A percentile compares a stretch with the other conserved stretches of the same genome.
Conservation (phyloP, 2,113 vertebrate genomes). For the Syngnathus scovelli region DNA sequence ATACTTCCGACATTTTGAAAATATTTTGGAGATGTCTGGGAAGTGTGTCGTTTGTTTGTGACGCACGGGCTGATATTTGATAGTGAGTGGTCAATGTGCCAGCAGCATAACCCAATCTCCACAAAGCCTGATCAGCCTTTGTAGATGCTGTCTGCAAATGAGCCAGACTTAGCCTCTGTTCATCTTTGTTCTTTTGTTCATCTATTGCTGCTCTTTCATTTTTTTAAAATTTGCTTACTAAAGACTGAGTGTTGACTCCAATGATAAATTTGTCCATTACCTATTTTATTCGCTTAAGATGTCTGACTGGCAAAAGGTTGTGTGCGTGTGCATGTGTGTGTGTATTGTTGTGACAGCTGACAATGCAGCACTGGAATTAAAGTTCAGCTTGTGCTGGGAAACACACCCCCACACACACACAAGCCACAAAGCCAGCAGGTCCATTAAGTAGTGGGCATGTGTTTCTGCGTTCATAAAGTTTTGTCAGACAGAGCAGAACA, state of each 20-base stretch:
- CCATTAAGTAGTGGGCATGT: conserved; percentile 13
- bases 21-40: conserved; percentile 1
- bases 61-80: neutral
- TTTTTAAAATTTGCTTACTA: neutral
- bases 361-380: conserved; percentile 61
- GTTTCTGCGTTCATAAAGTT: conserved; percentile 19
- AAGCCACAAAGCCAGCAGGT: conserved; percentile 20
- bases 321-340: conserved; percentile 9
- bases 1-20: conserved; percentile 18
- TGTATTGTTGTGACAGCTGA: conserved; percentile 59
- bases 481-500: conserved; percentile 18
- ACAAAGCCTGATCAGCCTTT: conserved; percentile 27
- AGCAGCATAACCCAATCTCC: conserved; percentile 6
- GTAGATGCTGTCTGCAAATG: conserved; percentile 31
- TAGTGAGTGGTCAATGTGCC: conserved; percentile 23
- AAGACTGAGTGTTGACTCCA: neutral
- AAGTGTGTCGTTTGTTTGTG: conserved; percentile 16
- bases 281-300: conserved; percentile 1
- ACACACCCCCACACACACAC: conserved; percentile 20
- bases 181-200: conserved; percentile 7
- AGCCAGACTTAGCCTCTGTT: conserved; percentile 43
- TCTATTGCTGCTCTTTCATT: neutral
- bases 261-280: conserved; percentile 15
- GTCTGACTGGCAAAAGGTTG: conserved; percentile 36
- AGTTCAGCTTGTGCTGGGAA: conserved; percentile 46